Evolutionary conservation across 2,113 vertebrate genomes (phyloP).

Genomic region (Solenodon paradoxus): DNA sequence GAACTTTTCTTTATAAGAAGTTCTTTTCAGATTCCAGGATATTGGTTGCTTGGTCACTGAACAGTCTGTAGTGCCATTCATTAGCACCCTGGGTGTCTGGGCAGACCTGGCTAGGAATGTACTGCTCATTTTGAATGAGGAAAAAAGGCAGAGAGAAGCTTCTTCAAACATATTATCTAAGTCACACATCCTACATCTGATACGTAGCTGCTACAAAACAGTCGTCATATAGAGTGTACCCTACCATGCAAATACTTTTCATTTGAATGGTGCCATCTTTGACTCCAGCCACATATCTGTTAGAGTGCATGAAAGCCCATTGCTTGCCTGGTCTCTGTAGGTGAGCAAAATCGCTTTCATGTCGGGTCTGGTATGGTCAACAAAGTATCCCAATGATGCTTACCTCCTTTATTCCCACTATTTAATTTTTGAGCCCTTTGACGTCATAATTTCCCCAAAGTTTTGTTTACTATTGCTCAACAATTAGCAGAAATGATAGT

Average conservation of each 20-base stretch:
- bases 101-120: slow-evolving; percentile 71
- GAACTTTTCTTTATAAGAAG: slow-evolving; percentile 65
- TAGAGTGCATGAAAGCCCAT: background rate
- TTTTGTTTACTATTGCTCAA: background rate
- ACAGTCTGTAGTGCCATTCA: slow-evolving; percentile 62
- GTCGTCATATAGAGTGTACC: slow-evolving; percentile 5
- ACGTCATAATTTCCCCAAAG: background rate
- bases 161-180: slow-evolving; percentile 19
- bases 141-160: slow-evolving; percentile 45
- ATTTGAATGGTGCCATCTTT: slow-evolving; percentile 17
- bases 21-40: slow-evolving; percentile 65
- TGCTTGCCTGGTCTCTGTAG: background rate
- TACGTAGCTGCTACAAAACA: background rate
- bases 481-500: slow-evolving; percentile 17
- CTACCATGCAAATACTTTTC: slow-evolving; percentile 13
- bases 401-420: background rate
- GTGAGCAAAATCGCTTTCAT: slow-evolving; percentile 29
- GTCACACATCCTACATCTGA: slow-evolving; percentile 20
- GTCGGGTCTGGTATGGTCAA: background rate
- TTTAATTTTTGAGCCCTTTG: slow-evolving; percentile 30
- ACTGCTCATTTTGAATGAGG: slow-evolving; percentile 57
- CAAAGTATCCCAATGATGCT: background rate
- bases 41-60: slow-evolving; percentile 71
- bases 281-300: background rate
- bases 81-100: slow-evolving; percentile 57